Evolutionary conservation across 2,113 vertebrate genomes (phyloP), one percentile per base, ranked within the genome.

Genomic region (Tupaia chinensis): DNA sequence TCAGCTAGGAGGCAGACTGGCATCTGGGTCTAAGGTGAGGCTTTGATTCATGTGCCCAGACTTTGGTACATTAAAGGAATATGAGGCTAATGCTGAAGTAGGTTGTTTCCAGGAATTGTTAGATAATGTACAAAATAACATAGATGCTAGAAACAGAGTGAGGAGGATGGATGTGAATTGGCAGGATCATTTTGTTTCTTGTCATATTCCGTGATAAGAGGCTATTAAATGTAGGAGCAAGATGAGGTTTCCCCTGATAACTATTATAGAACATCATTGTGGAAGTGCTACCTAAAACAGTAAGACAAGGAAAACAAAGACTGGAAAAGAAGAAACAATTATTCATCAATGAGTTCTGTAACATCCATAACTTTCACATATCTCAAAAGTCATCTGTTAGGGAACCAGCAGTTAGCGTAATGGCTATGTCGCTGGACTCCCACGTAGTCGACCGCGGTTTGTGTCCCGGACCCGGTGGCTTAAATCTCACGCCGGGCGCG

Each of bases 11-110:
- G 99, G 99, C 53, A 98, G 99, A 9, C 98, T 99, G 44, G 99
- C 99, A 20, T 99, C 99, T 7, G 99, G 99, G 1, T 99, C 99
- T 23, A 99, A 99, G 99, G 99, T 99, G 89, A 98, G 98, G 32
- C 4, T 68, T 93, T 32, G n/a, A 81, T 7, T 66, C 29, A 65
- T 53, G 16, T 19, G 0, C 56, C 56, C 13, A 19, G 68, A 25
- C 34, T 89, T 80, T 61, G 17, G 17, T 74, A 27, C 22, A 27
- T 66, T 80, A 20, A 22, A 44, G 10, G 16, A 58, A 1, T 12
- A 0, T 69, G 20, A 87, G 13, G 58, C 4, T 86, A 25, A 20
- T 34, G 8, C 25, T 44, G 9, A 76, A 74, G 20, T 23, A 53
- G 23, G 1, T 80, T 68, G 20, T 82, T 80, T 25, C 63, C 14